Base-by-base conservation (phyloP, 2,888 invertebrate species). In the Papilio elwesi region DNA sequence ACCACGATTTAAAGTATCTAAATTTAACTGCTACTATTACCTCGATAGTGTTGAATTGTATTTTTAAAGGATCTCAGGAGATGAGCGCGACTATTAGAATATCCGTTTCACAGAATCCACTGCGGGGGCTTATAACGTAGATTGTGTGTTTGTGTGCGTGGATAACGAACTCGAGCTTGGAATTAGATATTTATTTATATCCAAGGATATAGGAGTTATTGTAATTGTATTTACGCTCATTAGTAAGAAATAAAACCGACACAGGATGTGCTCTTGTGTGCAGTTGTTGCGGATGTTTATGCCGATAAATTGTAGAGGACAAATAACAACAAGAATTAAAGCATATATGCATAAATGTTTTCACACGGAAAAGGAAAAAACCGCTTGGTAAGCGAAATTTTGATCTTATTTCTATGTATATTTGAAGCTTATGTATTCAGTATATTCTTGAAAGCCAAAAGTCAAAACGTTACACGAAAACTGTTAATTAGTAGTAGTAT, bases 101-200 rank as follows among this genome's bases (percentile, higher is more conserved):
- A 57, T 65, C 65, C 70, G 51, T 51, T 70, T 36, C 70, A 53
- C 70, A 70, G 70, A 64, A 70, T 52, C 63, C 52, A 26, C n/a
- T 47, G 51, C 63, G 52, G 26, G 15, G 43, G 36, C 51, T 69
- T 53, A 59, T 26, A 43, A 38, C 66, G 38, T 12, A 49, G 51
- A 49, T 68, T 68, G 62, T 64, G 53, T 16, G 16, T 55, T 6
- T 36, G 59, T 59, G 38, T 59, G 38, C 38, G 12, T 38, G 59
- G 5, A 12, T 16, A 47, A 47, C n/a, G 49, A 51, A 12, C 53
- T 15, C 62, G 38, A 63, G 62, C 10, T 15, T 13, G 52, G 16
- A 52, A 43, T 63, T 38, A 52, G 43, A 51, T 26, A 63, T 68
- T 57, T 55, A 67, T 47, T 53, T 16, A 57, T 59, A 59, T 38